Evolutionary conservation across 2,113 vertebrate genomes (phyloP).

Genomic region (Vombatus ursinus): DNA sequence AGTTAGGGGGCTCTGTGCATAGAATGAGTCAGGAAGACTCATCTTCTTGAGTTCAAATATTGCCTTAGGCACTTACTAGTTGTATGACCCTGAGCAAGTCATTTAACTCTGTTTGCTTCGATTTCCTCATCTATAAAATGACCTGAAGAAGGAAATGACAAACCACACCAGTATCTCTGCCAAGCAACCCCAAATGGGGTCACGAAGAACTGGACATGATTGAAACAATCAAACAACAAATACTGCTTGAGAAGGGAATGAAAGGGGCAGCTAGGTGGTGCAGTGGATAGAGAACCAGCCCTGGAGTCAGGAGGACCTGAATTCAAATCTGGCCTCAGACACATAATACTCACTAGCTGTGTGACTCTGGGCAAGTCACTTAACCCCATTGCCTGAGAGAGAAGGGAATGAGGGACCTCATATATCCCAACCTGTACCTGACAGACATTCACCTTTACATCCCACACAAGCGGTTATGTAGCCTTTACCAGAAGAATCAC

Average conservation of each 20-base stretch:
- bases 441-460: background rate
- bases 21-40: too few relatives aligned
- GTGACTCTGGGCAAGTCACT: too few relatives aligned
- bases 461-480: background rate
- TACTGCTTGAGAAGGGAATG: background rate
- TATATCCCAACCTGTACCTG: background rate
- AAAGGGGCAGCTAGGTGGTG: too few relatives aligned
- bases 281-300: too few relatives aligned
- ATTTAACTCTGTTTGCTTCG: too few relatives aligned
- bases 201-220: fast-evolving
- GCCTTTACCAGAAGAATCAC: background rate
- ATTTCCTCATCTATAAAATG: background rate
- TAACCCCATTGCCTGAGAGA: too few relatives aligned
- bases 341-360: too few relatives aligned
- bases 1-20: background rate
- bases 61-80: background rate
- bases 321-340: too few relatives aligned
- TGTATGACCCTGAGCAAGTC: background rate
- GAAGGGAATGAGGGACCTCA: background rate
- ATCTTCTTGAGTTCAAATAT: too few relatives aligned
- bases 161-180: too few relatives aligned
- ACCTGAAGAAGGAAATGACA: background rate
- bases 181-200: background rate
- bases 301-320: too few relatives aligned
- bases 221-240: background rate